Evolutionary conservation across 2,888 invertebrate genomes (phyloP), one percentile per base, ranked within the genome.

Genomic region (Eretmocerus hayati): DNA sequence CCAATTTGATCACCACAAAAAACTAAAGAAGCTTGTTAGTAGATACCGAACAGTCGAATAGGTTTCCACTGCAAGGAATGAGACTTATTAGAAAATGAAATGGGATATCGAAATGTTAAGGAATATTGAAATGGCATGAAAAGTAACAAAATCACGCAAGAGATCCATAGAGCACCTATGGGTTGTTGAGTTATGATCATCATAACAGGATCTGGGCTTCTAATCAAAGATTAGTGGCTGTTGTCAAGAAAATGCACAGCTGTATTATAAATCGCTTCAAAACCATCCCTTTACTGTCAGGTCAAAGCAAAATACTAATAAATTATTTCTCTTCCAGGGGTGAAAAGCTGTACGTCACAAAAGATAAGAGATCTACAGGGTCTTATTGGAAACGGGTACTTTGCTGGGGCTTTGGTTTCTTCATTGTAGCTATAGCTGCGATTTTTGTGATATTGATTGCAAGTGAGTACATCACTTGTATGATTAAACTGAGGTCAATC

Each of bases 301-400:
- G 31, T 42, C 4, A 11, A 15, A 15, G 38, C 13, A 5, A 4
- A 16, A 35, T 21, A 3, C n/a, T 47, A 38, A 47, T 26, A 18
- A 26, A 32, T 13, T 26, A 3, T 48, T 48, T 46, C 65, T 55
- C 64, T 66, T 81, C 45, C 79, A 87, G 87, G 72, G 87, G 87
- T 47, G 87, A 88, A 71, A 88, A 88, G 67, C 72, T 88, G 47
- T 87, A 87, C 66, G 85, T 88, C 51, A 88, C 87, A 13, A 85
- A 85, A 65, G 87, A 87, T 71, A 87, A 87, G 66, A 76, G 86
- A 45, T 81, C 81, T 38, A 81, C 81, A 65, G 81, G 81, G 62
- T 78, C 80, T 48, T 67, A 67, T 33, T 81, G 83, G 64, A 80
- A 81, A 58, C 77, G 77, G 64, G 76, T 77, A 59, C 66, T 78